Percentiles rank a stretch among this genome's conserved stretches.
phyloP scores from a whole-genome alignment of 2,888 invertebrate species.

The Amphipyra tragopoginis region DNA sequence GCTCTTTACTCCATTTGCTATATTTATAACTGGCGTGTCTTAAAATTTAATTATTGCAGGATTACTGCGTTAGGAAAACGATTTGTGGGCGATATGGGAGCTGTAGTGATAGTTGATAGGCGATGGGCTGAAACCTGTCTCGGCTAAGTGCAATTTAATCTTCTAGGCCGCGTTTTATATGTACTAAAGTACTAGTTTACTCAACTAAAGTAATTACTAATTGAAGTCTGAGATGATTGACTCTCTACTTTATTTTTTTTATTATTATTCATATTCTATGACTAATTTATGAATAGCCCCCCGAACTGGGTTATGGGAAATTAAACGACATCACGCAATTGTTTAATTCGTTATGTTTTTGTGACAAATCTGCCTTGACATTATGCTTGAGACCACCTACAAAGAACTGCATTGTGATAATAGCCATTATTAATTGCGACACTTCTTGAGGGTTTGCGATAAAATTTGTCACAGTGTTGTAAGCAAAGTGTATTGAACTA shows the following conservation, averaged over 20 bases:
- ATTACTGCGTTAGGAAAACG: slow-evolving; percentile 15
- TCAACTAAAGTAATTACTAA: background rate
- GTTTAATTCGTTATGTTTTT: slow-evolving; percentile 11
- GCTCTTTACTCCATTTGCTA: slow-evolving; percentile 41
- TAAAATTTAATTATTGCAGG: slow-evolving; percentile 32
- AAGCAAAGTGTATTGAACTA: slow-evolving; percentile 59
- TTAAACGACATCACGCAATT: slow-evolving; percentile 7
- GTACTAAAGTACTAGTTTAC: background rate
- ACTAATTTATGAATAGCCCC: background rate
- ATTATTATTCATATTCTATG: background rate
- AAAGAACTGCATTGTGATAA: slow-evolving; percentile 11
- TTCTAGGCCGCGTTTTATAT: slow-evolving; percentile 17
- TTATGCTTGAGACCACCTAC: slow-evolving; percentile 3
- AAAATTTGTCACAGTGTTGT: slow-evolving; percentile 64
- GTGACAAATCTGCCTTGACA: slow-evolving; percentile 34
- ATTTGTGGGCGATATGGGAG: slow-evolving; percentile 33
- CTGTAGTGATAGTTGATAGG: slow-evolving; percentile 16
- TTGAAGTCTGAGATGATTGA: background rate
- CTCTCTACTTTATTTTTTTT: too few relatives aligned
- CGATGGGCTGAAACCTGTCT: slow-evolving; percentile 27
- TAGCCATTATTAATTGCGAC: slow-evolving; percentile 31
- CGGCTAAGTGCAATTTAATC: slow-evolving; percentile 30
- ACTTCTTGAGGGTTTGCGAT: slow-evolving; percentile 39
- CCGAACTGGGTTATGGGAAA: slow-evolving; percentile 28
- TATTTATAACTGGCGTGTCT: slow-evolving; percentile 38